Evolutionary conservation across 2,797 vertebrate species (phyloP), one percentile per base, ranked within the genome.

Genomic region (Urocyon cinereoargenteus): DNA sequence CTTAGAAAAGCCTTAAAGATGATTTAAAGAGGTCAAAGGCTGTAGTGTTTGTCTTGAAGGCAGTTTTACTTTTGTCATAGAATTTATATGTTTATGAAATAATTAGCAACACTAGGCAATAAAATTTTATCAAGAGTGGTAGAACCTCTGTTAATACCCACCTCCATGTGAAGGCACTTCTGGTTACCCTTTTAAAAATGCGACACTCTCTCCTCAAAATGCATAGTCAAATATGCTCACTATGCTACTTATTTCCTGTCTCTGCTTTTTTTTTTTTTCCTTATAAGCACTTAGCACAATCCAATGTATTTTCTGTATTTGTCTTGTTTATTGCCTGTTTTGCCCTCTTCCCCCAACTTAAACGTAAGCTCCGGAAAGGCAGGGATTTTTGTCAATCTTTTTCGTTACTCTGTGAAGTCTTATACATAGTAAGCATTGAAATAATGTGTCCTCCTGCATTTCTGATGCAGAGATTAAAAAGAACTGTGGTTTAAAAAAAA

Each of bases 1-100:
- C 64, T 64, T 96, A 57, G 36, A 90, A 93, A 49, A 36, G 78
- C 34, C 40, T 95, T 91, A 62, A 77, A 88, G 68, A 70, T 90
- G 34, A 40, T 75, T 90, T 18, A 78, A 72, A 88, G 49, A 86
- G 36, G 53, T 57, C 34, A 64, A 15, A 78, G 40, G 55, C 16
- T 31, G 1, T 87, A 57, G 31, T 64, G 21, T 28, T 89, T 94
- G 34, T 40, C 18, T 55, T 45, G 14, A 84, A 61, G 55, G 22
- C 6, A 66, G 22, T 78, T 85, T 72, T 83, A 66, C 34, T 64
- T 90, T 77, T 92, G 64, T 87, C 64, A 62, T 72, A 86, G 45
- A 79, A 85, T 90, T 75, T 66, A 64, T 79, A 18, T 24, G 55
- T 86, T 16, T 75, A 28, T 90, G 57, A 96, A 93, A 57, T 72